Evolutionary conservation across 2,888 invertebrate species (phyloP), one percentile per base, ranked within the genome.

Genomic region (Idaea aversata): DNA sequence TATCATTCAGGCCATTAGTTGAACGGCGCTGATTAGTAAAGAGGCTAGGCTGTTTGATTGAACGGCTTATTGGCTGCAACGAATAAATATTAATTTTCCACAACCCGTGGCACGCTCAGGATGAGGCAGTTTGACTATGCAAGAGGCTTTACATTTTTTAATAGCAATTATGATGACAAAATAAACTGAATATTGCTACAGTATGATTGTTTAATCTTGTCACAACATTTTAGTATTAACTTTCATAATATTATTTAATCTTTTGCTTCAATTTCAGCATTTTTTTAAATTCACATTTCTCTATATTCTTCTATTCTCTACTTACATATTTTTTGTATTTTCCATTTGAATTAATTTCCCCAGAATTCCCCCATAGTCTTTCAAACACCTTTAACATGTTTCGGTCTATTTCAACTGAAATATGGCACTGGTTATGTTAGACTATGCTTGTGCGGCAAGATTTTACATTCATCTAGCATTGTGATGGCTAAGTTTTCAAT

Each of bases 401-500:
- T 76, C 74, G 66, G 47, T 47, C 73, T 57, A 10, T 64, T 64
- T 34, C 5, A 66, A 67, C 61, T 66, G 71, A 70, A 77, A 74
- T 70, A 74, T 78, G 65, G 67, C 66, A 77, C 62, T 71, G 74
- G 77, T 77, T 67, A 67, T 68, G 61, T 67, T 47, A 67, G 70
- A 67, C 60, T 64, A 63, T 60, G 60, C 3, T 6, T 47, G 5
- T 47, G 13, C 10, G 47, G 47, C 47, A 47, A 47, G 47, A 47
- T 47, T 47, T 47, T 47, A 13, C 47, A 47, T 80, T 84, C 86
- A 85, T 83, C 67, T 67, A 73, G 87, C 85, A 73, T 64, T 80
- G 71, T 88, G 90, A 93, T 88, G 91, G 85, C 75, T 87, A 94
- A 91, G 93, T 91, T 88, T 91, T 91, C 88, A 93, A 94, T 88